These are phyloP conservation scores for Leptoteleia sp. DNA, from an alignment of 1,140 invertebrate genomes.

Conservation along the genomic window DNA sequence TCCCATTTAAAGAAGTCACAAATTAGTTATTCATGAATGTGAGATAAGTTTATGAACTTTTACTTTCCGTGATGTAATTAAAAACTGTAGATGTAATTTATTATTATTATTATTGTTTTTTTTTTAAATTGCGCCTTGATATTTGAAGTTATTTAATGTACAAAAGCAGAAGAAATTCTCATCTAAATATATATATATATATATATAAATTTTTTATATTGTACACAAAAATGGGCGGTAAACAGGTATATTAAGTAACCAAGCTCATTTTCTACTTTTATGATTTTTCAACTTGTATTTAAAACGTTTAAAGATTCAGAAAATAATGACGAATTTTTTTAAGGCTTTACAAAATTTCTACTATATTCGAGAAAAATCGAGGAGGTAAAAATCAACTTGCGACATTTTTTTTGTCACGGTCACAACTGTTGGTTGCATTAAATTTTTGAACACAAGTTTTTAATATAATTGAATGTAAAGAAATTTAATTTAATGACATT, in stretches of 20 bases:
- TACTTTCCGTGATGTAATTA: slow-evolving; percentile 44
- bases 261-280: slow-evolving; percentile 12
- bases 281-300: neutral
- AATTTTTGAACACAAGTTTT: no score
- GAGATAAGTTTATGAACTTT: slow-evolving; percentile 35
- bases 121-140: no score
- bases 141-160: no score
- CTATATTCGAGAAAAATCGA: neutral
- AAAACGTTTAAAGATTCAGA: neutral
- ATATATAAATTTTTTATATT: no score
- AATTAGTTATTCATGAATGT: slow-evolving; percentile 16
- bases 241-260: slow-evolving; percentile 4
- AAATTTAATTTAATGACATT: no score
- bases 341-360: slow-evolving; percentile 5
- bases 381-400: neutral
- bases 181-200: no score
- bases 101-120: no score
- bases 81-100: no score
- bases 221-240: neutral
- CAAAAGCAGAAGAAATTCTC: no score
- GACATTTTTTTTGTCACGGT: no score
- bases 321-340: slow-evolving; percentile 8
- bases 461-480: no score
- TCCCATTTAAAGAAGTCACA: slow-evolving; percentile 9
- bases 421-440: no score